Evolutionary conservation across 2,888 invertebrate genomes (phyloP), one percentile per base, ranked within the genome.

Genomic region (Dichetophora obliterata): DNA sequence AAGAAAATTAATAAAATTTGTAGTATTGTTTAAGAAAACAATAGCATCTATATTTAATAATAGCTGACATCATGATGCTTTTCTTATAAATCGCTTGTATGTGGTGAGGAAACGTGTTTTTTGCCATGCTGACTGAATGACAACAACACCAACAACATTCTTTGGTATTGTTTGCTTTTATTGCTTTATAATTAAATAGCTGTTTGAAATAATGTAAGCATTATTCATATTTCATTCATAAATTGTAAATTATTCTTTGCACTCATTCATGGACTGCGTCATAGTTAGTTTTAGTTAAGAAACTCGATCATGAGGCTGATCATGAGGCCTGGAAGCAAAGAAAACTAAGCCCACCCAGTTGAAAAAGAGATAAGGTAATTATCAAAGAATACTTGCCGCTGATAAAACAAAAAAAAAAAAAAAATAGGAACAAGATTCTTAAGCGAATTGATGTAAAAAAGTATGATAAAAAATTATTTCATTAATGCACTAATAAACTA

Each of bases 151-250:
- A 37, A 43, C 11, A 43, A 43, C 37, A 43, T 43, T 11, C 14
- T 14, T 43, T 43, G 43, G 11, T 43, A 11, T 59, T 22, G 11
- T 59, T 22, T 22, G 9, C 19, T 9, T 24, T 59, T 22, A 22
- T 27, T 22, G 11, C 57, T 27, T 59, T 22, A 11, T 59, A 22
- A 24, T 59, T 8, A 22, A 22, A 22, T 59, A 22, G 11, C 2
- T 54, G 54, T 54, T 27, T 5, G 57, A 1, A 1, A 19, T 27
- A 22, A 54, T n/a, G 2, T 59, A 24, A 24, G 57, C 57, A 59
- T 59, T 24, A n/a, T 59, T 22, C 57, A 27, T 59, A 27, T 22
- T 59, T 59, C 57, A 59, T 59, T 59, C 57, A 59, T 19, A 59
- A 59, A 3, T 22, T 59, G 57, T 27, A 27, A 59, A 59, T 27